phyloP scores from a whole-genome alignment of 2,797 vertebrate species.

The Nothura maculosa region DNA sequence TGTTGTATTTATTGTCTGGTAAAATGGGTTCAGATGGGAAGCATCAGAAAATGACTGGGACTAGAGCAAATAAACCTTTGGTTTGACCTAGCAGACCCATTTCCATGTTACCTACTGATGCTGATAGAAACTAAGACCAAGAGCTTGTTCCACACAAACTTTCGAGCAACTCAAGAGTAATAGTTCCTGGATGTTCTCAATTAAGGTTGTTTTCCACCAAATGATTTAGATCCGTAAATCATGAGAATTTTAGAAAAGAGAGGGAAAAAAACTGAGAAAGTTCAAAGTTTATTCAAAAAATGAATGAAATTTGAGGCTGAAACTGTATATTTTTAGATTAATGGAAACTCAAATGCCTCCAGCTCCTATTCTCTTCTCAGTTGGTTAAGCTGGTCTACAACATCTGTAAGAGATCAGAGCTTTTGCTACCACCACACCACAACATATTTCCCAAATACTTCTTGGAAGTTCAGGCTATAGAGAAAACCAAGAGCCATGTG shows the following conservation, averaged over 20 bases:
- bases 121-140: background rate
- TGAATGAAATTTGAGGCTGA: background rate
- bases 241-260: background rate
- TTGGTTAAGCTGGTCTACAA: background rate
- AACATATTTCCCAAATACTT: background rate
- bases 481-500: background rate
- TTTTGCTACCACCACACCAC: background rate
- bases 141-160: background rate
- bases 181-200: background rate
- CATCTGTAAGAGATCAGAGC: background rate
- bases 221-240: background rate
- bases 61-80: accelerated
- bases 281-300: background rate
- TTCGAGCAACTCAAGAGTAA: background rate
- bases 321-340: background rate
- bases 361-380: background rate
- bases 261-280: background rate
- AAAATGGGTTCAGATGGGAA: background rate
- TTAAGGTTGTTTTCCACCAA: background rate
- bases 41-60: background rate
- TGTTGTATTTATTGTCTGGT: background rate
- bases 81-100: background rate
- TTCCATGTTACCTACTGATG: background rate
- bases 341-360: background rate
- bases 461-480: background rate